Percentiles rank a stretch among this genome's conserved stretches.
Evolutionary conservation across 2,888 invertebrate genomes (phyloP).

Genomic region (Dryobotodes eremita): DNA sequence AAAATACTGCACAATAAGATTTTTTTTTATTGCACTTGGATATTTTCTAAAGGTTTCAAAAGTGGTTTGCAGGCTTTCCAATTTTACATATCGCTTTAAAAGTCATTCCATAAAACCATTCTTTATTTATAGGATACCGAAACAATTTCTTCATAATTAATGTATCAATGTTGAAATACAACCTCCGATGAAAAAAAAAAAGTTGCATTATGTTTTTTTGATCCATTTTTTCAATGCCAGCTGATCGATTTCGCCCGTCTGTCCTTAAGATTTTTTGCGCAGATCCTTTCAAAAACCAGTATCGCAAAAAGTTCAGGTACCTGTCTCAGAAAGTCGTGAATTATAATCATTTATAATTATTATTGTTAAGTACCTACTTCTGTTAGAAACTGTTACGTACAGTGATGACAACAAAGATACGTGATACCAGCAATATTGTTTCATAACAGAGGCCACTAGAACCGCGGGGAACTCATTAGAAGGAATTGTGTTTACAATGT

Average conservation of each 20-base stretch:
- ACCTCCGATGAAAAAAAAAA: conserved; percentile 22
- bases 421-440: conserved; percentile 58
- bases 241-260: conserved; percentile 37
- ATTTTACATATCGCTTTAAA: too few relatives aligned
- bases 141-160: conserved; percentile 25
- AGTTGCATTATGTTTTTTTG: conserved; percentile 14
- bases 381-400: conserved; percentile 56
- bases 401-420: conserved; percentile 60
- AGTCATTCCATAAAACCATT: neutral
- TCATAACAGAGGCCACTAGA: conserved; percentile 58
- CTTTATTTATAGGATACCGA: conserved; percentile 4
- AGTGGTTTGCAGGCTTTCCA: too few relatives aligned
- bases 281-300: conserved; percentile 48
- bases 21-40: too few relatives aligned
- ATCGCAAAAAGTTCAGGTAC: conserved; percentile 39
- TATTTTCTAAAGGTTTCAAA: too few relatives aligned
- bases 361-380: conserved; percentile 30
- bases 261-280: conserved; percentile 40
- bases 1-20: neutral
- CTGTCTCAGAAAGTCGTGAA: neutral
- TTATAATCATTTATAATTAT: conserved; percentile 8
- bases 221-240: conserved; percentile 48
- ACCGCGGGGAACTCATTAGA: conserved; percentile 44
- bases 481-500: conserved; percentile 52
- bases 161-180: conserved; percentile 37